These are phyloP conservation scores for Pachypanchax playfairii DNA, from an alignment of 2,113 vertebrate genomes.

Conservation along the genomic window DNA sequence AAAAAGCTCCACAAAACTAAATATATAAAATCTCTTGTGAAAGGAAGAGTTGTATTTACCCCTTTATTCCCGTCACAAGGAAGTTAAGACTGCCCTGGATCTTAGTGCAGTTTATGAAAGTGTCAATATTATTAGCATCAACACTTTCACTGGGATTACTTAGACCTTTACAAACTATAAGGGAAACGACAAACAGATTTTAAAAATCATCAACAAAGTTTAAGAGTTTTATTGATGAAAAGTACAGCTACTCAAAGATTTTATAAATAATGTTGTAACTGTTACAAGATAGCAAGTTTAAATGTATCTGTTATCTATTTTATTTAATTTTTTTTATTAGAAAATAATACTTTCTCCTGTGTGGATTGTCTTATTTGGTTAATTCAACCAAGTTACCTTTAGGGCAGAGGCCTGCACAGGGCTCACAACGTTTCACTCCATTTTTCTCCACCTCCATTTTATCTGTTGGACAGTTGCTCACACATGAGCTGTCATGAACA, in stretches of 20 bases:
- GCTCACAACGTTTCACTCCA: conserved; percentile 88
- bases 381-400: conserved; percentile 91
- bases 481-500: conserved; percentile 91
- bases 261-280: no score
- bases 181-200: conserved; percentile 2
- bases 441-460: conserved; percentile 92
- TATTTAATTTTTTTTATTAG: no score
- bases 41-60: conserved; percentile 74
- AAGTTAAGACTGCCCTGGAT: conserved; percentile 93
- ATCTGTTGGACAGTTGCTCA: conserved; percentile 86
- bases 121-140: conserved; percentile 89
- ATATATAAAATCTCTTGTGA: no score
- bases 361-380: background rate
- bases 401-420: conserved; percentile 87
- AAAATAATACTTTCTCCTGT: no score
- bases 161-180: conserved; percentile 86
- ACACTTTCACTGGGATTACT: conserved; percentile 83
- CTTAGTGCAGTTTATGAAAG: conserved; percentile 93
- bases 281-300: no score
- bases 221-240: no score
- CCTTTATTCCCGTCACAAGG: conserved; percentile 88
- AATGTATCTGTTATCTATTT: no score
- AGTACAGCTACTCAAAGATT: no score
- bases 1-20: no score
- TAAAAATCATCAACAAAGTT: no score